Conservation (phyloP, 1,140 invertebrate genomes). For the Euschistus heros region DNA sequence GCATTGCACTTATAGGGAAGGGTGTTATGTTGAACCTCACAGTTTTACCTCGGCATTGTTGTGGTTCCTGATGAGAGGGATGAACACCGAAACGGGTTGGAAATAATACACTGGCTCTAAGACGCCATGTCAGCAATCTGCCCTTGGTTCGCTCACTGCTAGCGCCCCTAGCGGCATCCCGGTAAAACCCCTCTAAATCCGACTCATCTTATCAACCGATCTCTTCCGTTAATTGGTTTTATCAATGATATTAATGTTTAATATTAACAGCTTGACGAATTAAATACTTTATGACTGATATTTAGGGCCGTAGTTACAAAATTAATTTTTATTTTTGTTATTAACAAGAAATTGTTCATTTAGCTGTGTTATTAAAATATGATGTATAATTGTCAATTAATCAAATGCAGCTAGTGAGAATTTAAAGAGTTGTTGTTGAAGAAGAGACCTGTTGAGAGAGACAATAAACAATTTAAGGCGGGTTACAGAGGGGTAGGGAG, state of each 20-base stretch:
- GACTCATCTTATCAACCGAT: background rate
- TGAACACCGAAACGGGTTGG: slow-evolving; percentile 23
- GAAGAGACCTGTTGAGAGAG: background rate
- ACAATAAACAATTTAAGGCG: background rate
- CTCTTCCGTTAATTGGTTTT: background rate
- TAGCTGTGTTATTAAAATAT: background rate
- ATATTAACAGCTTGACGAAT: background rate
- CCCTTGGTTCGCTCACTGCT: slow-evolving; percentile 13
- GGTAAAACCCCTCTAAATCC: slow-evolving; percentile 11
- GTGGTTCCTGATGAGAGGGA: slow-evolving; percentile 19
- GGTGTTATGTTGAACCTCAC: background rate
- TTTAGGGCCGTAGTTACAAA: background rate
- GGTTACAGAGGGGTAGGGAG: background rate
- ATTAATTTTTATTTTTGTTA: background rate
- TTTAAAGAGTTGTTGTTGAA: background rate
- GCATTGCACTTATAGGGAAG: too few relatives aligned
- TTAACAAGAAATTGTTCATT: background rate
- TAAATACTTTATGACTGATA: background rate
- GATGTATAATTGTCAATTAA: background rate
- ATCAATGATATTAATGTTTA: background rate
- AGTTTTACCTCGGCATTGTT: slow-evolving; percentile 23
- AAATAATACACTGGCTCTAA: slow-evolving; percentile 21
- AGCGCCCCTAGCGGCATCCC: slow-evolving; percentile 19
- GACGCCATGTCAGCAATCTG: slow-evolving; percentile 29
- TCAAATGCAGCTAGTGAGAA: background rate